Evolutionary conservation across 2,797 vertebrate genomes (phyloP), one percentile per base, ranked within the genome.

Genomic region (Myotis findleyi): DNA sequence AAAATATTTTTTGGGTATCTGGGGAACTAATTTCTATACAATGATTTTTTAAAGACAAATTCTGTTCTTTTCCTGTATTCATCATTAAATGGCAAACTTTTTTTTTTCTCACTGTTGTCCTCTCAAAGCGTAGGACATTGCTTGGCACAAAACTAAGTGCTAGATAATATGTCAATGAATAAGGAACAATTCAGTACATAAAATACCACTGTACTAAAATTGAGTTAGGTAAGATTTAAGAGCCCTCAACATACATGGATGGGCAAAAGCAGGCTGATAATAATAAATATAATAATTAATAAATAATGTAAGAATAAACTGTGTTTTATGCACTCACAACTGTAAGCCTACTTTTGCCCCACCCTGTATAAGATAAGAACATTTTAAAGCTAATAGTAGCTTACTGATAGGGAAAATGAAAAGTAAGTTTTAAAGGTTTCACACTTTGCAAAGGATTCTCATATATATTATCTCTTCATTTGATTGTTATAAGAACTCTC

Each of bases 121-220:
- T 95, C 23, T 66, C 25, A 49, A 76, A 64, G 64, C 0, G 3
- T 64, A 86, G 27, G 20, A 59, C 18, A 73, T 68, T 92, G 57
- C 62, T 93, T 87, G 36, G 68, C 23, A 79, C 21, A 93, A 94
- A 96, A 75, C 84, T 76, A 85, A 92, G n/a, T 87, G 53, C 36
- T 77, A 92, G 49, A 85, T 90, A 87, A 91, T 6, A 66, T 69
- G 36, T 64, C 44, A 41, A 30, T 30, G 33, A 82, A 72, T 51
- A 87, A 66, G 69, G 18, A 73, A 95, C 27, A 25, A 84, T 72
- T 93, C 27, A 81, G 44, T 44, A 69, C 4, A 59, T 82, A 90
- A 87, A 91, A 82, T 85, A 90, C 44, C 77, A 68, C 23, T 16
- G 4, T 38, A 55, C 73, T 95, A 93, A 91, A 94, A 89, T 87